Conservation (phyloP, 2,113 vertebrate genomes). For the Thunnus thynnus region DNA sequence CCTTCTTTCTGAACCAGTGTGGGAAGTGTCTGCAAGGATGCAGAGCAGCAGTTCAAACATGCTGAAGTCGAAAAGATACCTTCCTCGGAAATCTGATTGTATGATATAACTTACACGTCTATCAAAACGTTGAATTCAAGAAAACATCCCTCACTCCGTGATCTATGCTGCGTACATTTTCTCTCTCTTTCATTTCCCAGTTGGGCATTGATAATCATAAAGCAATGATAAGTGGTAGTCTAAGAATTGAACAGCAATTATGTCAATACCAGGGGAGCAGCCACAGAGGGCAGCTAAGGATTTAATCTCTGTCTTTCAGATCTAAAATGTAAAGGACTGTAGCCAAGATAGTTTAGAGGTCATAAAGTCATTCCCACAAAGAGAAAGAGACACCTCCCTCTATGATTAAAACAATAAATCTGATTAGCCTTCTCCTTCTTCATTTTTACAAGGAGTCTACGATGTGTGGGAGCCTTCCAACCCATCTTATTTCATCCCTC, state of each 20-base stretch:
- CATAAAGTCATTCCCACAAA: slow-evolving; percentile 54
- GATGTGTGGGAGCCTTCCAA: slow-evolving; percentile 70
- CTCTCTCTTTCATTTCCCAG: background rate
- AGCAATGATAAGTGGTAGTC: slow-evolving; percentile 26
- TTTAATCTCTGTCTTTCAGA: slow-evolving; percentile 46
- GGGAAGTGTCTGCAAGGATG: slow-evolving; percentile 25
- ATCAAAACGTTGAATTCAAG: background rate
- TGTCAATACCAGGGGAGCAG: slow-evolving; percentile 1
- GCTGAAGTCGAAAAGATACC: background rate
- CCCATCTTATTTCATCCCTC: slow-evolving; percentile 66
- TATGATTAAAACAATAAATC: slow-evolving; percentile 85
- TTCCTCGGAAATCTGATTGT: background rate
- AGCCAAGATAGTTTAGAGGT: slow-evolving; percentile 40
- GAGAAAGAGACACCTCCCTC: slow-evolving; percentile 67
- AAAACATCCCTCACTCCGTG: background rate
- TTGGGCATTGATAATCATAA: slow-evolving; percentile 19
- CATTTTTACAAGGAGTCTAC: slow-evolving; percentile 77
- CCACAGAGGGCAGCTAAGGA: slow-evolving; percentile 31
- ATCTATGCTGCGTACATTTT: background rate
- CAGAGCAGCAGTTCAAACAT: background rate
- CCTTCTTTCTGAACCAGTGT: slow-evolving; percentile 13
- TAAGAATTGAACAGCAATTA: slow-evolving; percentile 18
- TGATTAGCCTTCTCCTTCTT: slow-evolving; percentile 77
- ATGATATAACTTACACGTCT: background rate
- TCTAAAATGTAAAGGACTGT: slow-evolving; percentile 25